phyloP scores from a whole-genome alignment of 2,888 invertebrate genomes.

The Lithophane ornitopus region DNA sequence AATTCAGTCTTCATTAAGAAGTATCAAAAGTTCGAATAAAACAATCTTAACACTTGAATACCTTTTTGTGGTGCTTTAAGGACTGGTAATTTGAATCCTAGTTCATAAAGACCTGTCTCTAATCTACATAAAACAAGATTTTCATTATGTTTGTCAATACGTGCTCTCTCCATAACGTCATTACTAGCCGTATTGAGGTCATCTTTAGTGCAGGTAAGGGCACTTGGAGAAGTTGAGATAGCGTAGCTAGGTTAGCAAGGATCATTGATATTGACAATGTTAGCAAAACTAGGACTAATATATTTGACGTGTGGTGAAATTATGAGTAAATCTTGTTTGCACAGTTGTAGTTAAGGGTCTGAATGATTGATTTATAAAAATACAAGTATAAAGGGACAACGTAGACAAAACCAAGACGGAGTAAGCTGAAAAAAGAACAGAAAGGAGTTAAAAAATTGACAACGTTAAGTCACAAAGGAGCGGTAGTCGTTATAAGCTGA shows the following conservation, averaged over 20 bases:
- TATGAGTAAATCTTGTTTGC: not conserved
- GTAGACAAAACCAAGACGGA: not conserved
- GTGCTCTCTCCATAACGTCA: conserved; percentile 27
- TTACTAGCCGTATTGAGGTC: conserved; percentile 37
- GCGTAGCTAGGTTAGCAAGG: conserved; percentile 8
- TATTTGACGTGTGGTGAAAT: not conserved
- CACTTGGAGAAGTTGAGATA: conserved; percentile 16
- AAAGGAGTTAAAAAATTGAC: not conserved
- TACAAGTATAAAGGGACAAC: not conserved
- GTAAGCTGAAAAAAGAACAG: not conserved
- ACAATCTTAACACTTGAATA: not conserved
- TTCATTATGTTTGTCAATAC: not conserved
- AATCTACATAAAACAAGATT: not conserved
- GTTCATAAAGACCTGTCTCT: no score
- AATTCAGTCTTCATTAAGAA: not conserved
- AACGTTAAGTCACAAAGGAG: conserved; percentile 6
- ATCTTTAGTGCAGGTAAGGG: conserved; percentile 45
- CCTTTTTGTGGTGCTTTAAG: no score
- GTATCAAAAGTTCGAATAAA: not conserved
- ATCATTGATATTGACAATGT: conserved; percentile 1
- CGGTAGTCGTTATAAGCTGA: not conserved
- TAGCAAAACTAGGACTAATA: not conserved
- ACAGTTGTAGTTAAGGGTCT: not conserved
- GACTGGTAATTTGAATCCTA: not conserved
- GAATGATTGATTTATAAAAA: not conserved